Evolutionary conservation across 2,888 invertebrate genomes (phyloP).

Genomic region (Erannis defoliaria): DNA sequence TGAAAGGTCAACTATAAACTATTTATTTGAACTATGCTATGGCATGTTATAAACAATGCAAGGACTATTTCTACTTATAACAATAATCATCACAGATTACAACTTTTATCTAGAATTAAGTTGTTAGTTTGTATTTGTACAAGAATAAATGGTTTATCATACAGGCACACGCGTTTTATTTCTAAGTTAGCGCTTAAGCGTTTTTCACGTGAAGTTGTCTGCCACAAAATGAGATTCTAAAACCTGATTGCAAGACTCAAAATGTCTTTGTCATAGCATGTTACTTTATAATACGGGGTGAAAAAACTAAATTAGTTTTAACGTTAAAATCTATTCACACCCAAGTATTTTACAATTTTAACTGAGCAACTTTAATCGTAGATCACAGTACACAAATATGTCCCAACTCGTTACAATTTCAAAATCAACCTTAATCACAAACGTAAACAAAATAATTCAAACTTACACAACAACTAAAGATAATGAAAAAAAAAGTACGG

Average conservation of each 20-base stretch:
- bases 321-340: slow-evolving; percentile 52
- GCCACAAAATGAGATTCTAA: slow-evolving; percentile 33
- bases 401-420: slow-evolving; percentile 20
- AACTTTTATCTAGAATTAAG: slow-evolving; percentile 53
- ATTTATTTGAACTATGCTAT: slow-evolving; percentile 54
- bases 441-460: slow-evolving; percentile 50
- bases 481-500: slow-evolving; percentile 49
- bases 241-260: neutral
- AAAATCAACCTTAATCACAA: slow-evolving; percentile 41
- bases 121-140: slow-evolving; percentile 34
- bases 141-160: slow-evolving; percentile 23
- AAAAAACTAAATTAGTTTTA: slow-evolving; percentile 34
- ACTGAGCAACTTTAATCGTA: slow-evolving; percentile 73
- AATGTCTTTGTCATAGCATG: neutral
- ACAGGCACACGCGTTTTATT: slow-evolving; percentile 12
- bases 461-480: slow-evolving; percentile 47
- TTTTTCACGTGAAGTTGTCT: neutral
- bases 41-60: slow-evolving; percentile 55
- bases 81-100: slow-evolving; percentile 79
- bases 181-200: neutral
- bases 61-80: slow-evolving; percentile 71
- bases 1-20: slow-evolving; percentile 57
- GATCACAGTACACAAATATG: slow-evolving; percentile 30
- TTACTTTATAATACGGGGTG: slow-evolving; percentile 3
- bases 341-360: slow-evolving; percentile 69